Evolutionary conservation across 2,113 vertebrate species (phyloP), one percentile per base, ranked within the genome.

Genomic region (Aleadryas rufinucha): DNA sequence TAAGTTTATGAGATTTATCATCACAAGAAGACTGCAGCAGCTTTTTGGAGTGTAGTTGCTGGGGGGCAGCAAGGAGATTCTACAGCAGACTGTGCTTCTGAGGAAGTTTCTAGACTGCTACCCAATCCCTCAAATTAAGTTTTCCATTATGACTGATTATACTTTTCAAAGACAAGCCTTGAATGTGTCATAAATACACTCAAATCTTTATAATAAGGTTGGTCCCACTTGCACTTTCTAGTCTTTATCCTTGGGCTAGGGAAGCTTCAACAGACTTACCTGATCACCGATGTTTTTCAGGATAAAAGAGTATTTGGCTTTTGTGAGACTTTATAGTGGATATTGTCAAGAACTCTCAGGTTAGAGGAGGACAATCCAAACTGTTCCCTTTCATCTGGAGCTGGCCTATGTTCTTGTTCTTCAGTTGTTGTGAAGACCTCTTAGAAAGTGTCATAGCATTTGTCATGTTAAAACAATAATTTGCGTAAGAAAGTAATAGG

Each of bases 361-460:
- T 45, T 45, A n/a, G 13, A 37, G 26, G 6, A 26, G 6, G 13
- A 2, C 0, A 1, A 42, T n/a, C 8, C 35, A 63, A 44, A 53
- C 31, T 13, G 2, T 10, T 60, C 5, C 49, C 16, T 68, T 66
- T 66, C 26, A 50, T 6, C 14, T 66, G 57, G 6, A 63, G 10
- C 18, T 72, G 49, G 33, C 18, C 26, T 50, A 3, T 26, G 8
- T 4, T 59, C 9, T 4, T 70, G 19, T 18, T 66, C 31, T 75
- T 72, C 35, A 31, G 7, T 17, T 86, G 11, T 37, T 61, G 31
- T 14, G 26, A 84, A 64, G 23, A 16, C 3, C 11, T 72, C 26
- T 68, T 22, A 26, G n/a, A 70, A 87, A 59, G 10, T 52, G 41
- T 15, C 17, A n/a, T 12, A 72, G 10, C 1, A 2, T 53, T 60